Evolutionary conservation across 2,888 invertebrate species (phyloP).

Genomic region (Netelia fuscicornis): DNA sequence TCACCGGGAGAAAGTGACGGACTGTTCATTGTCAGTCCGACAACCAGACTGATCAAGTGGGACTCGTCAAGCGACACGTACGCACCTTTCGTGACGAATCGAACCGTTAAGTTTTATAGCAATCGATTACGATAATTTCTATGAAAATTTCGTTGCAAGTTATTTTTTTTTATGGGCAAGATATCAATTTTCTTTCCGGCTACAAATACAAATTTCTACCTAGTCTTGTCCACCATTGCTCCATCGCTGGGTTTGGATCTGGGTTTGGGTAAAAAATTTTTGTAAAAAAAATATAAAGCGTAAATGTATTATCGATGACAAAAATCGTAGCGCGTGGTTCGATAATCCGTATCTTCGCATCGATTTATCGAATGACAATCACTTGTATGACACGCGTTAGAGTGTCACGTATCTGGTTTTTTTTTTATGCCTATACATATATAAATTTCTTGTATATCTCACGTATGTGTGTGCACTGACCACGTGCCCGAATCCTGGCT

Average conservation of each 20-base stretch:
- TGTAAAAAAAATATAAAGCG: too few species aligned
- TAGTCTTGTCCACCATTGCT: not conserved
- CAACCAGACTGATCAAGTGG: conserved; percentile 1
- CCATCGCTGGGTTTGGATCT: not conserved
- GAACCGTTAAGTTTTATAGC: not conserved
- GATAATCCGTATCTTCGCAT: not conserved
- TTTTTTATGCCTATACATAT: too few species aligned
- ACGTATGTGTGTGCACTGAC: too few species aligned
- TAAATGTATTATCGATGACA: not conserved
- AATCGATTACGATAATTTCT: not conserved
- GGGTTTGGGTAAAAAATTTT: too few species aligned
- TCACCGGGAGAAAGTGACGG: conserved; percentile 49
- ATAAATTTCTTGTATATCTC: too few species aligned
- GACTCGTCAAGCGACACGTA: not conserved
- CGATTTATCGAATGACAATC: not conserved
- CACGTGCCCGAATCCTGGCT: too few species aligned
- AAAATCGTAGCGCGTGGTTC: not conserved
- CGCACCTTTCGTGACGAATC: not conserved
- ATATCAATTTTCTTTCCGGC: not conserved
- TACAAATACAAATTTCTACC: not conserved
- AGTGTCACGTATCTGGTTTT: too few species aligned
- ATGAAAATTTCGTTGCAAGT: not conserved
- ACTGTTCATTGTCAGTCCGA: not conserved
- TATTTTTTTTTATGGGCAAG: not conserved
- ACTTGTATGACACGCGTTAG: not conserved